These are phyloP conservation scores for Drosophila atripex DNA, from an alignment of 2,888 invertebrate species.

Conservation along the genomic window DNA sequence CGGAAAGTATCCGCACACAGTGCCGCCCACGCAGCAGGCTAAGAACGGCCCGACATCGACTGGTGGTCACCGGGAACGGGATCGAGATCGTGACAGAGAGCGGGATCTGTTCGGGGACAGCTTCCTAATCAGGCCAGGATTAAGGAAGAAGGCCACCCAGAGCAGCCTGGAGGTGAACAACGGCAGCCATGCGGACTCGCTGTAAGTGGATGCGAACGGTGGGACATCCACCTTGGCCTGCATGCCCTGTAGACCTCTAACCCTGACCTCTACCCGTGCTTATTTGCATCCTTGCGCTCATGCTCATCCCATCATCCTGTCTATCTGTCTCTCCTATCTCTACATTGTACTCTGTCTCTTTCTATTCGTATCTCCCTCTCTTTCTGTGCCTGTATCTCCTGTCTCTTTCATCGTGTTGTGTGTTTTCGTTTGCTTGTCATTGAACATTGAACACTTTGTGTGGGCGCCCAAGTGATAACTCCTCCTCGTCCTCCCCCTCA, in stretches of 20 bases:
- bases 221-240: slow-evolving; percentile 30
- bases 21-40: slow-evolving; percentile 73
- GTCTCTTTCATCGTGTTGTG: slow-evolving; percentile 43
- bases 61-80: slow-evolving; percentile 51
- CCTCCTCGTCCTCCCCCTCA: slow-evolving; percentile 72
- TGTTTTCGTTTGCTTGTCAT: slow-evolving; percentile 72
- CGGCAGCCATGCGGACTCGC: slow-evolving; percentile 81
- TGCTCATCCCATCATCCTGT: slow-evolving; percentile 36
- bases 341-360: slow-evolving; percentile 48
- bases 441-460: slow-evolving; percentile 64
- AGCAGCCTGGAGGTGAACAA: slow-evolving; percentile 79
- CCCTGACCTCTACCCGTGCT: slow-evolving; percentile 26
- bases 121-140: slow-evolving; percentile 48
- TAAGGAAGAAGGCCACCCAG: slow-evolving; percentile 45
- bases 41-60: slow-evolving; percentile 67
- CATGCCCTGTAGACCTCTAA: slow-evolving; percentile 34
- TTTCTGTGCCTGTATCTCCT: slow-evolving; percentile 31
- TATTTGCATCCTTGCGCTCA: slow-evolving; percentile 28
- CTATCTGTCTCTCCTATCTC: slow-evolving; percentile 42
- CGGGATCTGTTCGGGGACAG: slow-evolving; percentile 72
- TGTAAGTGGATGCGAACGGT: slow-evolving; percentile 72
- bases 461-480: slow-evolving; percentile 74
- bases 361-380: slow-evolving; percentile 17
- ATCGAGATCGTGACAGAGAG: slow-evolving; percentile 47
- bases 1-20: slow-evolving; percentile 82